These are phyloP conservation scores for Oligia strigilis DNA, from an alignment of 2,888 invertebrate genomes.

Conservation along the genomic window DNA sequence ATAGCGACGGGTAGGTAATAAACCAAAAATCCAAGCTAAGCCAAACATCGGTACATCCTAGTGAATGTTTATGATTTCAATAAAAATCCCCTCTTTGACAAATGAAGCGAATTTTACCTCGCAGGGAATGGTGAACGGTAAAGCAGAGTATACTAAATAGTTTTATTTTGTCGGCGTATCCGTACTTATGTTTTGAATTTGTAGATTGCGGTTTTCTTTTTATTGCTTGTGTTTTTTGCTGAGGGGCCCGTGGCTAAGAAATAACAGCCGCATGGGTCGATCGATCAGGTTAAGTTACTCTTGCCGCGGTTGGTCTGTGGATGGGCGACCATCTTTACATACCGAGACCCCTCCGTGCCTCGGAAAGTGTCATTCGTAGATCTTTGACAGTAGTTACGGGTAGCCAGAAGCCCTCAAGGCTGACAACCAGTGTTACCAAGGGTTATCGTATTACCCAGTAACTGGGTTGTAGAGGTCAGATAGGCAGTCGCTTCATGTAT, in stretches of 20 bases:
- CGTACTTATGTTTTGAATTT: background rate
- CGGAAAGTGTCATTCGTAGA: no score
- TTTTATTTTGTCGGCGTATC: constrained; percentile 18
- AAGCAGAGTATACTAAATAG: constrained; percentile 23
- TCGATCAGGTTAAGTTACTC: no score
- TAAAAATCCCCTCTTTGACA: constrained; percentile 43
- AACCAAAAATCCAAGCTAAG: constrained; percentile 5
- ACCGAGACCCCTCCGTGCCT: no score
- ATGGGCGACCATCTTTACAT: no score
- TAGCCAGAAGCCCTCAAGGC: no score
- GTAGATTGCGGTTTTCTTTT: background rate
- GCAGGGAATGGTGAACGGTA: constrained; percentile 20
- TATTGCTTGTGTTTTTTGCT: background rate
- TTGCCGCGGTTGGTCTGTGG: no score
- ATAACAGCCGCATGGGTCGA: background rate
- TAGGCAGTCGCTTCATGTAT: no score
- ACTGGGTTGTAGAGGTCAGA: no score
- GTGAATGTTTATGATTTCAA: constrained; percentile 32
- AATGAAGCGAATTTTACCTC: constrained; percentile 30
- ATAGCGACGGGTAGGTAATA: background rate
- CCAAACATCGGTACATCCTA: background rate
- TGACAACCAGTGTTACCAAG: no score
- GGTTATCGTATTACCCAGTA: no score
- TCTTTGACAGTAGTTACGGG: no score
- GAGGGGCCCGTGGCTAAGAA: background rate